Evolutionary conservation across 2,888 invertebrate species (phyloP), one percentile per base, ranked within the genome.

Genomic region (Tetragonula carbonaria): DNA sequence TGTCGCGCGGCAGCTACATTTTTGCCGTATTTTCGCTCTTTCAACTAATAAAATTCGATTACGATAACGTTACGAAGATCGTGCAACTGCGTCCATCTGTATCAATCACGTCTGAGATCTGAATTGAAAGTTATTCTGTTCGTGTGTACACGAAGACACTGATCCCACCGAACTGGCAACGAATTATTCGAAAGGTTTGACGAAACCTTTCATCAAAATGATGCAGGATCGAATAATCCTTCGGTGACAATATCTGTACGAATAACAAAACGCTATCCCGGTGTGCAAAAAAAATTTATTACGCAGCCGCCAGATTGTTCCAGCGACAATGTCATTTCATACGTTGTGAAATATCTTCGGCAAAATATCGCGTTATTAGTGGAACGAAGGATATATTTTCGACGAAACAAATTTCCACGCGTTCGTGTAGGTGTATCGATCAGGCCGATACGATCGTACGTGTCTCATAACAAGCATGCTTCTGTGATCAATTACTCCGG

Each of bases 401-500:
- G 4, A 21, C 38, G 45, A 23, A 14, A 55, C 38, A 66, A 53
- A 74, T 66, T 51, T 51, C 33, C 63, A 57, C 45, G 45, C 45
- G 33, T 50, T 2, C 28, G 45, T 57, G 21, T 14, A 23, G 57
- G 2, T 5, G 21, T 65, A 75, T 78, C 55, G 74, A 51, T 62
- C 62, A 68, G 73, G 74, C 65, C 33, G 23, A 38, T 21, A 63
- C 51, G 55, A 78, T 72, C 53, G 38, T 57, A 73, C 50, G 62
- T 78, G 75, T 79, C 77, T 73, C 72, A 67, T 74, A 78, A 76
- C 74, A 71, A 45, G 72, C 78, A 70, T 68, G 76, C 71, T 65
- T 73, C 70, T 57, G 72, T 83, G 67, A 84, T 86, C 86, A 86
- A 88, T 88, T 86, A 82, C 81, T 82, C 80, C 50, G 38, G 50